Percentiles rank a stretch among this genome's conserved stretches.
Evolutionary conservation across 1,140 invertebrate genomes (phyloP).

Genomic region (Eupristina koningsbergeri): DNA sequence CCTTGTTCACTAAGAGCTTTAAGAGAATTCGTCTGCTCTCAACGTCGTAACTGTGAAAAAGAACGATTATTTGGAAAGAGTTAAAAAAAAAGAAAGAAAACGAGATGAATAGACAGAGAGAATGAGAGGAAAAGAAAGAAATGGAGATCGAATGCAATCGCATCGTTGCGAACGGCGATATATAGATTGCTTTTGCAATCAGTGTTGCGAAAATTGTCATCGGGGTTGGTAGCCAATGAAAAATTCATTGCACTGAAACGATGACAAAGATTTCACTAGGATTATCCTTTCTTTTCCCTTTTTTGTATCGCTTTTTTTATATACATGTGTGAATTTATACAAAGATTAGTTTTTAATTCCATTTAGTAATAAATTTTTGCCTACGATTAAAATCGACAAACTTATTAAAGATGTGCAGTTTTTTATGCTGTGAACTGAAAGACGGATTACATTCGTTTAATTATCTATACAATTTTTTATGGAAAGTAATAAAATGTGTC

Average conservation of each 20-base stretch:
- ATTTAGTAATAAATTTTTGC: conserved; percentile 31
- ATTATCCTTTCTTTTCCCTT: conserved; percentile 18
- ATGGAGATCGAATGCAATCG: conserved; percentile 44
- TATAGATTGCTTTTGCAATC: conserved; percentile 47
- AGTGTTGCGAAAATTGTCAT: conserved; percentile 49
- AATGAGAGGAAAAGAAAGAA: neutral
- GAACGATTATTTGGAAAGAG: neutral
- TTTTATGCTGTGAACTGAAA: neutral
- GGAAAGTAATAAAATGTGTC: no score
- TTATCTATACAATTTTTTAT: neutral
- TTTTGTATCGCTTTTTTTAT: conserved; percentile 1
- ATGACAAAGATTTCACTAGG: conserved; percentile 40
- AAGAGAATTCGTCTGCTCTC: conserved; percentile 41
- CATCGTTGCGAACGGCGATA: neutral
- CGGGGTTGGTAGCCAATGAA: conserved; percentile 20
- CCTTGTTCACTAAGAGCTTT: conserved; percentile 40
- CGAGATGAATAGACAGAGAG: neutral
- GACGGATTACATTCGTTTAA: neutral
- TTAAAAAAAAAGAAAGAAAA: neutral
- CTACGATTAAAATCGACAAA: conserved; percentile 24
- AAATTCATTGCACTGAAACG: conserved; percentile 38
- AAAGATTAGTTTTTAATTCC: conserved; percentile 39
- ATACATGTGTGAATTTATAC: conserved; percentile 6
- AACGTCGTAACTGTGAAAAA: neutral
- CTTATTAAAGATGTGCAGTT: conserved; percentile 18